Evolutionary conservation across 2,888 invertebrate genomes (phyloP), one percentile per base, ranked within the genome.

Genomic region (Conchocele bisecta): DNA sequence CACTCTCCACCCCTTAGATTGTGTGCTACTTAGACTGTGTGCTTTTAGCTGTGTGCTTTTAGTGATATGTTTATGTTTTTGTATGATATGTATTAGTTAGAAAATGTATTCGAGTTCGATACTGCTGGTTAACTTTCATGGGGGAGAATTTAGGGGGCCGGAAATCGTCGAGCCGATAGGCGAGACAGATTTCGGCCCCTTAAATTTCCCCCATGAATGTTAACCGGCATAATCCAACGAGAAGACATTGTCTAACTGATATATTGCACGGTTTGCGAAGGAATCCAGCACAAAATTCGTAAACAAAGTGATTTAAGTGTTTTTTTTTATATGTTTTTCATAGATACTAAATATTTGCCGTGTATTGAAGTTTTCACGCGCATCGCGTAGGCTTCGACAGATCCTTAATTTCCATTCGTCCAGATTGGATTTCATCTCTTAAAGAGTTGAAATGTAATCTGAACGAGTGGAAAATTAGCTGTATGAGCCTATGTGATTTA

Each of bases 1-100:
- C 60, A 60, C 48, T 28, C 20, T 29, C 58, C 20, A 28, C 48
- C 35, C 41, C 26, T 6, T 39, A 42, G 65, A 54, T 57, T 31
- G n/a, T 51, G 22, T 58, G 3, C 58, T 50, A 17, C 44, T 44
- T 44, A 44, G 44, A 20, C 44, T 6, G 41, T 44, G 28, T 44
- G 15, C 22, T 44, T 44, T 6, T 9, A 44, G 44, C 44, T 44
- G 44, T 44, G 7, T 9, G n/a, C 22, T 20, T 44, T 44, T 44
- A 44, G 15, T 17, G 44, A 44, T 44, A 44, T 44, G 44, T 44
- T 44, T 17, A 44, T 17, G 7, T 6, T 44, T 44, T 17, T 20
- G 44, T 17, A 17, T 44, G 44, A 20, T 20, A n/a, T n/a, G 20
- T 44, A 44, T 20, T 44, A 44, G 44, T 44, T 20, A 35, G 37